A percentile compares a stretch with the other conserved stretches of the same genome.
phyloP scores from a whole-genome alignment of 2,888 invertebrate genomes.

The Epicampocera succincta region DNA sequence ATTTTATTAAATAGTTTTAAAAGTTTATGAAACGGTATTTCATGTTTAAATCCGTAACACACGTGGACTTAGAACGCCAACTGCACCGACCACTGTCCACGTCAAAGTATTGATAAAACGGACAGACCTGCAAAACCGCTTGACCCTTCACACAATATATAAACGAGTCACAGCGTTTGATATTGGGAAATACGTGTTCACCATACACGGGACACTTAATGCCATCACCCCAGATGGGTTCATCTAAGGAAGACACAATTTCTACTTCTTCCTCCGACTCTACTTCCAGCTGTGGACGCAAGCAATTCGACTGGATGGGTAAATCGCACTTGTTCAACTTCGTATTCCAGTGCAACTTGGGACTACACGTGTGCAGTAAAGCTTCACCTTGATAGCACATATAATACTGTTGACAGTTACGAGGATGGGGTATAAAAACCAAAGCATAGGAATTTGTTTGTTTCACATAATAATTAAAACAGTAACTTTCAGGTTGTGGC shows the following conservation, averaged over 20 bases:
- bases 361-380: constrained; percentile 76
- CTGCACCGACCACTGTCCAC: constrained; percentile 76
- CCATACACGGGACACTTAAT: constrained; percentile 75
- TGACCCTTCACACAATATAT: constrained; percentile 79
- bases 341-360: constrained; percentile 79
- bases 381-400: constrained; percentile 80
- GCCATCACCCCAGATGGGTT: neutral
- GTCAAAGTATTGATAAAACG: constrained; percentile 79
- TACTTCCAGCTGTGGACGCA: neutral
- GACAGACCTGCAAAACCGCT: constrained; percentile 79
- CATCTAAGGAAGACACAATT: neutral
- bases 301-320: constrained; percentile 76
- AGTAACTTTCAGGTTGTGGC: constrained; percentile 28
- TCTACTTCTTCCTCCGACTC: constrained; percentile 13
- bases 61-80: constrained; percentile 76
- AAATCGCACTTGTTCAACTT: constrained; percentile 77
- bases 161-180: constrained; percentile 78
- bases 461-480: constrained; percentile 28
- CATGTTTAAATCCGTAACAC: constrained; percentile 75
- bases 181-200: constrained; percentile 78
- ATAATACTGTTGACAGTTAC: constrained; percentile 77
- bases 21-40: constrained; percentile 53
- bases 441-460: constrained; percentile 55
- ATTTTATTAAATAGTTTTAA: no score
- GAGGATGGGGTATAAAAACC: constrained; percentile 75